Percentiles rank a stretch among this genome's conserved stretches.
Evolutionary conservation across 1,140 invertebrate genomes (phyloP).

Genomic region (Hyphantria cunea): DNA sequence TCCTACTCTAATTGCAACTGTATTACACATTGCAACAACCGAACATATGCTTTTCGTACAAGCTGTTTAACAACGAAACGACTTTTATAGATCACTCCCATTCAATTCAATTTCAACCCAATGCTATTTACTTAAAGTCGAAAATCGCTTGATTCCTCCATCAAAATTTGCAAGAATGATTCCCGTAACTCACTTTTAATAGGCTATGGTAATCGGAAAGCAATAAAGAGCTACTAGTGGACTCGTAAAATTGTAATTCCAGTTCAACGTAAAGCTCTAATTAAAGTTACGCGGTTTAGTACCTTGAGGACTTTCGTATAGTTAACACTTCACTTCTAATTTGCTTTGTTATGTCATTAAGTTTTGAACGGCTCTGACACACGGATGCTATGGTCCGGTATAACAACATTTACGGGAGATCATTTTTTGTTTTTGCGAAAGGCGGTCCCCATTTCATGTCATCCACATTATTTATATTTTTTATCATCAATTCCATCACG

Average conservation of each 20-base stretch:
- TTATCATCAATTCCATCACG: too few relatives aligned
- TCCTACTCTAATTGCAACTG: too few relatives aligned
- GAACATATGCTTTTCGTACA: too few relatives aligned
- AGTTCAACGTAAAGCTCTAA: constrained; percentile 20
- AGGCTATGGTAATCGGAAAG: constrained; percentile 32
- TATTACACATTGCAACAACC: too few relatives aligned
- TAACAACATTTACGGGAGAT: too few relatives aligned
- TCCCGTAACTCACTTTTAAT: neutral
- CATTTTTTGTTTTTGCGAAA: too few relatives aligned
- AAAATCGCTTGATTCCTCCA: neutral
- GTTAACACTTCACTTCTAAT: constrained; percentile 31
- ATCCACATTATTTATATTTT: too few relatives aligned
- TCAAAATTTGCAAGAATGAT: neutral
- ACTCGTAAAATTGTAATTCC: constrained; percentile 20
- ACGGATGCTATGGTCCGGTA: neutral
- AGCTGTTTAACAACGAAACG: neutral
- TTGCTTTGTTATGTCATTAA: constrained; percentile 31
- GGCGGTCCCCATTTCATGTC: too few relatives aligned
- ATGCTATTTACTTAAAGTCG: neutral
- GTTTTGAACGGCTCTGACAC: constrained; percentile 10
- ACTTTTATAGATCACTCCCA: neutral
- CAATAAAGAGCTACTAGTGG: constrained; percentile 27
- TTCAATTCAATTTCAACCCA: neutral
- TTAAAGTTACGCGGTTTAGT: constrained; percentile 29
- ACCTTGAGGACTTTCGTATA: constrained; percentile 18